Evolutionary conservation across 2,113 vertebrate genomes (phyloP).

Genomic region (Actenoides lindsayi): DNA sequence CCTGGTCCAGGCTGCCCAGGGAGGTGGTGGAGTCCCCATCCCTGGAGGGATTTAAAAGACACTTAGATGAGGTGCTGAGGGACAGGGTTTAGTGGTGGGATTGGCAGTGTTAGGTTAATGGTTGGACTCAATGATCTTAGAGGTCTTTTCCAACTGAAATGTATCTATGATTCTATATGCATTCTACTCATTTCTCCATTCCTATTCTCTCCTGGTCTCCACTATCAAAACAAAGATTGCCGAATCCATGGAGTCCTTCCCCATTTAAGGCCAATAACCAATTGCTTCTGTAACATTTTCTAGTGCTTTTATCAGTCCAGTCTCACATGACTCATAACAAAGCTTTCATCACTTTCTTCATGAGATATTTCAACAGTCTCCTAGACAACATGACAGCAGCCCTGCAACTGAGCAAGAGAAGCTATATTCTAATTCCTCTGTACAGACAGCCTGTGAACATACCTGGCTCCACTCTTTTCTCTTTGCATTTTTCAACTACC

Average conservation of each 20-base stretch:
- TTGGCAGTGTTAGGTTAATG: no score
- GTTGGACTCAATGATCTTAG: no score
- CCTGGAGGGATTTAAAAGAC: no score
- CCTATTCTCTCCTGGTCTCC: not conserved
- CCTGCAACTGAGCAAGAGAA: slow-evolving; percentile 1
- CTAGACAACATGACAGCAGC: not conserved
- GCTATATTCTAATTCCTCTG: not conserved
- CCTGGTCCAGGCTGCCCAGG: no score
- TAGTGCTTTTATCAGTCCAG: not conserved
- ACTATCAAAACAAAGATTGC: not conserved
- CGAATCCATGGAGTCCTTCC: not conserved
- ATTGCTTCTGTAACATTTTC: not conserved
- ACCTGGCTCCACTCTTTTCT: not conserved
- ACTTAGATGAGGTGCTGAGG: no score
- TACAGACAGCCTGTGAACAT: not conserved
- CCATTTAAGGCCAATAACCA: not conserved
- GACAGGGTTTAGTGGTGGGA: no score
- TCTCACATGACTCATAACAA: not conserved
- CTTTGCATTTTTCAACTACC: not conserved
- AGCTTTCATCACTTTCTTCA: not conserved
- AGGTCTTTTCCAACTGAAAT: no score
- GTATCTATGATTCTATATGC: no score
- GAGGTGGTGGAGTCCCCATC: no score
- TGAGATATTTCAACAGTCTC: not conserved
- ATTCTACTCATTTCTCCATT: not conserved